phyloP scores from a whole-genome alignment of 2,113 vertebrate species.

The Silurus asotus region DNA sequence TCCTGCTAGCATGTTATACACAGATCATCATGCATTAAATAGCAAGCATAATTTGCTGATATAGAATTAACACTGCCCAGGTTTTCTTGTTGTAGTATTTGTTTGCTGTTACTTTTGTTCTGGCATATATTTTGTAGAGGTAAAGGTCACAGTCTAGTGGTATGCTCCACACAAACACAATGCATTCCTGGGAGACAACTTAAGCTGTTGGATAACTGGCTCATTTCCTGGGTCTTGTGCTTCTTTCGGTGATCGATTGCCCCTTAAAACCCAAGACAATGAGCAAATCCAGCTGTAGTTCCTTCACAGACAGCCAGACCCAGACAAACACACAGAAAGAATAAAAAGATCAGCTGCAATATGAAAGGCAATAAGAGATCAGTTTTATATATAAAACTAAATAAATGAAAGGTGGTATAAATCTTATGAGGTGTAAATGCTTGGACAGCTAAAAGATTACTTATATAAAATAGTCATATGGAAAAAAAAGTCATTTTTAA shows the following conservation, averaged over 20 bases:
- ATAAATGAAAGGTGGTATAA: background rate
- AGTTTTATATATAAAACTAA: background rate
- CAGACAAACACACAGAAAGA: background rate
- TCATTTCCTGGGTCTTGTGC: conserved; percentile 50
- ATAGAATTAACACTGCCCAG: background rate
- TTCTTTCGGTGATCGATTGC: conserved; percentile 46
- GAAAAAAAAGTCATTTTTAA: background rate
- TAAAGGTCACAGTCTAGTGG: conserved; percentile 10
- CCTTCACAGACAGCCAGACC: background rate
- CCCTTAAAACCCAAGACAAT: conserved; percentile 32
- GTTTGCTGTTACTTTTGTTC: background rate
- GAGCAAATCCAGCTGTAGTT: conserved; percentile 35
- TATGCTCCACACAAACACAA: conserved; percentile 3
- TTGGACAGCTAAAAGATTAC: background rate
- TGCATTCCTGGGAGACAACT: conserved; percentile 29
- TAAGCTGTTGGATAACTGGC: conserved; percentile 52
- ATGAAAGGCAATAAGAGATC: background rate
- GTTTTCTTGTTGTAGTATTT: background rate
- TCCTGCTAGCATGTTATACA: background rate
- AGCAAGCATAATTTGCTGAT: background rate
- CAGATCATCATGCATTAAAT: background rate
- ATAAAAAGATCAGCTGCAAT: background rate
- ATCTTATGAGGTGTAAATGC: background rate
- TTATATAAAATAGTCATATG: background rate
- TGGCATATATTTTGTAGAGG: background rate